Evolutionary conservation across 2,888 invertebrate species (phyloP).

Genomic region (Drosophila crucigera): DNA sequence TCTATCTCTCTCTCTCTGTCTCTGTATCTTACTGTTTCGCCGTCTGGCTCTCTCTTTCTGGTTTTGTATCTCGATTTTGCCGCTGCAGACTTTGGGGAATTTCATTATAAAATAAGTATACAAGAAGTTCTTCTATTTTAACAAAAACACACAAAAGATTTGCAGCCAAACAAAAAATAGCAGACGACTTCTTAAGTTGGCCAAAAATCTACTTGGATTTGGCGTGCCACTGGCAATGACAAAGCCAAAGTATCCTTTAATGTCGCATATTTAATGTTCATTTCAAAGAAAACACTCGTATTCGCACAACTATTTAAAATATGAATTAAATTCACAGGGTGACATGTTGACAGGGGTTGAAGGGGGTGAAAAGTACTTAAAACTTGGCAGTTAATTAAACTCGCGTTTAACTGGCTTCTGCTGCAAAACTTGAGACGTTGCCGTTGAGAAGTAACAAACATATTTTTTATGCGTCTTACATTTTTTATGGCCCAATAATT

Average conservation of each 20-base stretch:
- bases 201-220: conserved; percentile 25
- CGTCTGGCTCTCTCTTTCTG: background rate
- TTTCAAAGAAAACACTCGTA: conserved; percentile 21
- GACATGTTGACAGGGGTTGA: conserved; percentile 18
- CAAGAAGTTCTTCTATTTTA: conserved; percentile 69
- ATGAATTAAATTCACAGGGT: conserved; percentile 53
- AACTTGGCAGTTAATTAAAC: conserved; percentile 78
- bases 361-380: conserved; percentile 61
- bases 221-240: conserved; percentile 14
- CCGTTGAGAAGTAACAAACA: conserved; percentile 51
- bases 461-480: conserved; percentile 72
- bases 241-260: conserved; percentile 41
- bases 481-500: conserved; percentile 81
- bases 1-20: background rate
- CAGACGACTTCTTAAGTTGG: conserved; percentile 40
- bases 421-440: conserved; percentile 40
- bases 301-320: conserved; percentile 72
- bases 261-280: conserved; percentile 45
- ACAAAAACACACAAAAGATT: conserved; percentile 60
- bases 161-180: conserved; percentile 38
- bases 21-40: background rate
- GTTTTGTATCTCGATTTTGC: conserved; percentile 44
- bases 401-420: conserved; percentile 50
- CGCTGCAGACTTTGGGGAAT: conserved; percentile 69
- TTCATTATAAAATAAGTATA: conserved; percentile 76